phyloP scores from a whole-genome alignment of 2,797 vertebrate genomes.

The Nasua narica region DNA sequence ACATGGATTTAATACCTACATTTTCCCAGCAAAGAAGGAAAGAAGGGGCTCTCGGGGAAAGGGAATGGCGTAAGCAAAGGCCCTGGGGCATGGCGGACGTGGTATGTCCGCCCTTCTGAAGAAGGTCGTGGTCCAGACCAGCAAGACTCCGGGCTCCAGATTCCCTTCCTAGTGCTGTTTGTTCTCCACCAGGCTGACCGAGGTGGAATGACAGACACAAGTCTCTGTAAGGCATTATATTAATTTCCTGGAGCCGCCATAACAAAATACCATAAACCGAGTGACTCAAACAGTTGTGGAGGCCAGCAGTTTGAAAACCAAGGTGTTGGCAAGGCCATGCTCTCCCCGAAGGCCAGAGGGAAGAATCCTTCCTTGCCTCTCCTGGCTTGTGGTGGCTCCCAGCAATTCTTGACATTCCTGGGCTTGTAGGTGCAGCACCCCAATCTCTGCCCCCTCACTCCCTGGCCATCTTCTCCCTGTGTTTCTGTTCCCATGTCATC shows the following conservation, averaged over 20 bases:
- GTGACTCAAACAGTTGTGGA: neutral
- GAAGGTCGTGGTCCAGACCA: neutral
- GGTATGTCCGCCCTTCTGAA: neutral
- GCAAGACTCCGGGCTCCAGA: neutral
- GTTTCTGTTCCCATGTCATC: neutral
- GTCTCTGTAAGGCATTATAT: fast-evolving
- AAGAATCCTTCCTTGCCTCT: neutral
- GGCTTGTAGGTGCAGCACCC: fast-evolving
- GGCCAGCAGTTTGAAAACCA: neutral
- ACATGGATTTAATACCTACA: neutral
- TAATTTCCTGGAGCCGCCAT: no score
- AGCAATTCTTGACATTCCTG: fast-evolving
- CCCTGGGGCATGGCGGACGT: neutral
- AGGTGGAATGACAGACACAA: fast-evolving
- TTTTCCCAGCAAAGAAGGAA: neutral
- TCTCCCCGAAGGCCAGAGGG: neutral
- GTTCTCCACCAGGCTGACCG: neutral
- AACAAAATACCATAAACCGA: neutral
- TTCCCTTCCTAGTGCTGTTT: neutral
- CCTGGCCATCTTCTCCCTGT: fast-evolving
- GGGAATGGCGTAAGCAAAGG: neutral
- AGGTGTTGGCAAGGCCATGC: fast-evolving
- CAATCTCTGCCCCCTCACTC: neutral
- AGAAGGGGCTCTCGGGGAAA: neutral
- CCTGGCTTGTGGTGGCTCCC: neutral